Evolutionary conservation across 2,797 vertebrate species (phyloP), one percentile per base, ranked within the genome.

Genomic region (Aplochiton taeniatus): DNA sequence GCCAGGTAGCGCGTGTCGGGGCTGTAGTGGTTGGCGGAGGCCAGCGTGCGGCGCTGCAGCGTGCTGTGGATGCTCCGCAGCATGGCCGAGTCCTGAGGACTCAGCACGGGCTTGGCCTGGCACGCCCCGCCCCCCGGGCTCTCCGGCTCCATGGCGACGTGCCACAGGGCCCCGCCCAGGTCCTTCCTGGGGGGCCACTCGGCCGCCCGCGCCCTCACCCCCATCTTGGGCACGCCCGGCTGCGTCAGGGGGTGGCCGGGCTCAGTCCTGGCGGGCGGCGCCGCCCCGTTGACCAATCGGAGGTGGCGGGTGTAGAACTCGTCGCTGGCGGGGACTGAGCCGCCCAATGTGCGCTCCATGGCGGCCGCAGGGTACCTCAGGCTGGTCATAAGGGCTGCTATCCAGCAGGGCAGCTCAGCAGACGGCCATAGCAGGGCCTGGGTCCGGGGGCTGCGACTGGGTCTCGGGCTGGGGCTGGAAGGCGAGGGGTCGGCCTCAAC

Each of bases 141-240:
- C 46, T 90, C 90, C 0, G 83, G 11, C 31, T 91, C 91, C 43
- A 69, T 19, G 45, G 52, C 9, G 0, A 85, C 62, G 9, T 85
- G 87, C 87, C 91, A 90, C 54, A 84, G 16, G 47, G 71, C 57
- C 42, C 81, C 85, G 12, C 79, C 19, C 2, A 80, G 11, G 66
- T 98, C 96, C 82, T 96, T 98, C 76, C 96, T 93, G 0, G 96
- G 97, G 19, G 97, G 97, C 97, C 97, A 99, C 46, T 99, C 96
- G 0, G 97, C 96, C 81, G 98, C 97, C 59, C 97, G 93, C 65
- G 96, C 97, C 77, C 96, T 92, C 48, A 99, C 97, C 31, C 97
- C 97, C 97, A 99, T 99, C 86, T 98, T 98, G 68, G 97, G 97
- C 76, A 98, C 95, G 63, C 95, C 95, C 18, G 93, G 93, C 47